Conservation (phyloP, 2,113 vertebrate species). For the Sander lucioperca region DNA sequence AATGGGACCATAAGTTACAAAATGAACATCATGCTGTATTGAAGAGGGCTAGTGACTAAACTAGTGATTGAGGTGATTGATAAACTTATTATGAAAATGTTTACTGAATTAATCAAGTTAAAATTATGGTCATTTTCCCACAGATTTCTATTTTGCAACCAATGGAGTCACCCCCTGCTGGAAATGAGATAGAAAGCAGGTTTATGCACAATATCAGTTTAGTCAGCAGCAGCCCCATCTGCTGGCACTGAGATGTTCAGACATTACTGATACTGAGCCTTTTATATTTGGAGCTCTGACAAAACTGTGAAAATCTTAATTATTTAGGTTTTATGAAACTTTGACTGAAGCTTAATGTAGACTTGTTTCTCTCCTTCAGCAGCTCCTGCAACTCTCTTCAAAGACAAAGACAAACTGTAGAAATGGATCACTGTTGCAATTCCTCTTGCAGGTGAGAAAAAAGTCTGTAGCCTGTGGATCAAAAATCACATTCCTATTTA, state of each 20-base stretch:
- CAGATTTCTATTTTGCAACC: too few species aligned
- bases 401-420: background rate
- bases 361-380: constrained; percentile 22
- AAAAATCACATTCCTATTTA: background rate
- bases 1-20: too few species aligned
- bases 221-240: background rate
- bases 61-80: too few species aligned
- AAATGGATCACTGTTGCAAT: background rate
- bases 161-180: too few species aligned
- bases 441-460: constrained; percentile 5
- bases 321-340: background rate
- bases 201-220: background rate
- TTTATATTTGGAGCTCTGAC: background rate
- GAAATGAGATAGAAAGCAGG: too few species aligned
- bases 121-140: too few species aligned
- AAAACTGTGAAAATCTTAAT: background rate
- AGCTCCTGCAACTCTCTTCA: background rate
- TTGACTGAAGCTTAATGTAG: background rate
- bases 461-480: background rate
- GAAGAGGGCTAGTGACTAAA: too few species aligned
- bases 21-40: too few species aligned
- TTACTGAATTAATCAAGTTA: too few species aligned
- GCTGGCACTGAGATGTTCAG: background rate
- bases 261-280: background rate
- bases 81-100: too few species aligned